Evolutionary conservation across 2,113 vertebrate genomes (phyloP).

Genomic region (Cochlearius cochlearius): DNA sequence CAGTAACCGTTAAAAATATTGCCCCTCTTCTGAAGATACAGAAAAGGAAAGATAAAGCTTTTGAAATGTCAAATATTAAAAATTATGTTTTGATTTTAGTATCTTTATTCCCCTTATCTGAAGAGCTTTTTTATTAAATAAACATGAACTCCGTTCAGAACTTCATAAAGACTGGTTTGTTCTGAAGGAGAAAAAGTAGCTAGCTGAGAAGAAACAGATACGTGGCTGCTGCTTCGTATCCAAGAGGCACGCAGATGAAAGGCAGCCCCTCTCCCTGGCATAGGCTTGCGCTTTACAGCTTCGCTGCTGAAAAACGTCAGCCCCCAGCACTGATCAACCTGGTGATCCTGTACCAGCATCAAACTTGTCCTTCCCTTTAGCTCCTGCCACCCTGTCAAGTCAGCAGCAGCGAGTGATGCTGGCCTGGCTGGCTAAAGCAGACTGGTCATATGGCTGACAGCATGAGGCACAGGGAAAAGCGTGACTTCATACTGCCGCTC

Average conservation of each 20-base stretch:
- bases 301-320: not conserved
- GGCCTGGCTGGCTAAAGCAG: not conserved
- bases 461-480: not conserved
- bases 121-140: not conserved
- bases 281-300: not conserved
- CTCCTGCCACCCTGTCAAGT: not conserved
- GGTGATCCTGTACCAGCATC: not conserved
- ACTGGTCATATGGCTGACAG: accelerated
- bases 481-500: not conserved
- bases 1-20: not conserved
- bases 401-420: not conserved
- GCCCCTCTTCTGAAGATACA: not conserved
- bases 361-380: not conserved
- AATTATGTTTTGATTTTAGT: not conserved
- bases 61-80: not conserved
- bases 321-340: not conserved
- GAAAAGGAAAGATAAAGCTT: not conserved
- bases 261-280: not conserved
- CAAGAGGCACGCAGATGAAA: not conserved
- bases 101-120: not conserved
- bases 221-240: accelerated
- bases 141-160: not conserved
- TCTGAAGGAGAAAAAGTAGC: not conserved
- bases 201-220: not conserved
- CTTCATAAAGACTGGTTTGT: not conserved